Evolutionary conservation across 35 echinoderm and acorn worm genomes (phyloP).

Genomic region (Lytechinus variegatus): DNA sequence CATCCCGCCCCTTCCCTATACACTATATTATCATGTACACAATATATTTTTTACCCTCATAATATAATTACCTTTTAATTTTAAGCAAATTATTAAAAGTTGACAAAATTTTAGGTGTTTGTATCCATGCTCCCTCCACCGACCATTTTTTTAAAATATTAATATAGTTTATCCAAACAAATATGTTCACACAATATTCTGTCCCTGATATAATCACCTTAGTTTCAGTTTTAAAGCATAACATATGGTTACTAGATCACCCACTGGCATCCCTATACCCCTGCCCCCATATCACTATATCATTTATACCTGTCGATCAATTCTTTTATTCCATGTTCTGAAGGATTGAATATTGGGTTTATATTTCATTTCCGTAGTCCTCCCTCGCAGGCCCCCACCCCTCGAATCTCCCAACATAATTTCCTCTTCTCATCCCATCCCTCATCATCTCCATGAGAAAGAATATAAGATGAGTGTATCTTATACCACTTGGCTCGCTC

Average conservation of each 20-base stretch:
- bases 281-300: too few species aligned
- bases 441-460: not conserved
- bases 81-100: too few species aligned
- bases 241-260: too few species aligned
- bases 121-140: not conserved
- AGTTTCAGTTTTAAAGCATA: too few species aligned
- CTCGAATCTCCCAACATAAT: not conserved
- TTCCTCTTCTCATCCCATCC: not conserved
- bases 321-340: not conserved
- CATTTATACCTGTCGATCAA: not conserved
- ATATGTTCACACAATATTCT: too few species aligned
- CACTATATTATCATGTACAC: not conserved
- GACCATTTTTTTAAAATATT: too few species aligned
- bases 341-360: not conserved
- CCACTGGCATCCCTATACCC: too few species aligned
- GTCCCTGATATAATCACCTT: too few species aligned
- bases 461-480: not conserved
- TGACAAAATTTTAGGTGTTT: not conserved
- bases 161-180: too few species aligned
- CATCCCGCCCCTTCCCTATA: too few species aligned
- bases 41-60: too few species aligned
- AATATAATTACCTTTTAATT: too few species aligned
- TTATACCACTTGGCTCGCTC: not conserved
- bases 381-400: not conserved
- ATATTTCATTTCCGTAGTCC: not conserved